Conservation (phyloP, 2,797 vertebrate species). For the Mareca penelope region DNA sequence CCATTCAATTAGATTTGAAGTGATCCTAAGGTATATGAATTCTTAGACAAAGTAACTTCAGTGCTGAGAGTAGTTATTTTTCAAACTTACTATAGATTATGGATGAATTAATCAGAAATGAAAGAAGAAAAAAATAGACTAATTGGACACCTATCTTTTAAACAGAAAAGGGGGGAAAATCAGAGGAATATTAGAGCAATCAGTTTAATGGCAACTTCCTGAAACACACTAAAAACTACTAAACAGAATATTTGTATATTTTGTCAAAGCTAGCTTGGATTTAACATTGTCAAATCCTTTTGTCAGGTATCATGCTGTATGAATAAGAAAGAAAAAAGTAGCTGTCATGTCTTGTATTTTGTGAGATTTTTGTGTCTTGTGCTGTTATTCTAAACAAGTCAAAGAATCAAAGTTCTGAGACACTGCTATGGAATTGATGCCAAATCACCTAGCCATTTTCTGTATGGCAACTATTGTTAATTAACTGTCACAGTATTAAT, state of each 20-base stretch:
- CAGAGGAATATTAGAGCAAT: neutral
- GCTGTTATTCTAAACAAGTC: neutral
- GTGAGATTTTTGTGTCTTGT: neutral
- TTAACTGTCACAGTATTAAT: neutral
- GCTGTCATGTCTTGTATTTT: neutral
- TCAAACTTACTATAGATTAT: neutral
- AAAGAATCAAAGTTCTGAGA: neutral
- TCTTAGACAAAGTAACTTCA: neutral
- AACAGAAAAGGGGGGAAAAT: neutral
- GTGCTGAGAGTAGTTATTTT: neutral
- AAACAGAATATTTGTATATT: neutral
- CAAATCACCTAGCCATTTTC: neutral
- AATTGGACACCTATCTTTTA: neutral
- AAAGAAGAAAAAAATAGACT: neutral
- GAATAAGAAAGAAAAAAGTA: neutral
- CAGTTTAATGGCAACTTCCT: neutral
- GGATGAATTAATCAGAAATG: neutral
- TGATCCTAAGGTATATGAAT: neutral
- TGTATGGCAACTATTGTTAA: rapidly evolving
- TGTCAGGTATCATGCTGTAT: neutral
- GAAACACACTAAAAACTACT: neutral
- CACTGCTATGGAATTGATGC: neutral
- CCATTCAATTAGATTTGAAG: neutral
- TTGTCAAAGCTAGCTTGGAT: neutral
- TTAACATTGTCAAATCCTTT: neutral